Evolutionary conservation across 2,797 vertebrate species (phyloP).

Genomic region (Crenuchus spilurus): DNA sequence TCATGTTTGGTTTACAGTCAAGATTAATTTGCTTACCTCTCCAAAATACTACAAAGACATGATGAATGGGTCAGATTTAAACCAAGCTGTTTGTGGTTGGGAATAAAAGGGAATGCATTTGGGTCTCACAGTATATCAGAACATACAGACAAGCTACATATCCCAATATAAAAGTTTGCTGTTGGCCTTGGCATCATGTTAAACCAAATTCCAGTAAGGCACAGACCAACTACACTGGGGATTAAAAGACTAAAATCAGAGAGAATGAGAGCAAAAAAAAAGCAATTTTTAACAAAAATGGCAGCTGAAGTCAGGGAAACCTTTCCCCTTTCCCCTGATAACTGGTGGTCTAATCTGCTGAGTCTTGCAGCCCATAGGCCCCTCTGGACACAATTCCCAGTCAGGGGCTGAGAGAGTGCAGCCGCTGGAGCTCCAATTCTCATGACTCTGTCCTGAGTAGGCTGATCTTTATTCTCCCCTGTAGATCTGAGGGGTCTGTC

Average conservation of each 20-base stretch:
- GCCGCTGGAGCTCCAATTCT: conserved; percentile 30
- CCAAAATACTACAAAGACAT: too few relatives aligned
- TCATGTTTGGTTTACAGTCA: too few relatives aligned
- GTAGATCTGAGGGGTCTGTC: conserved; percentile 61
- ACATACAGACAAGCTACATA: not conserved
- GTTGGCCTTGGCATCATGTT: not conserved
- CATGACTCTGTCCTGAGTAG: conserved; percentile 35
- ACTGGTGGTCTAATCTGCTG: not conserved
- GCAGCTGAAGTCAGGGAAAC: not conserved
- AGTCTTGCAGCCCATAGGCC: conserved; percentile 4
- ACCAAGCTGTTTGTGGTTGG: not conserved
- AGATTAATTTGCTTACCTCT: too few relatives aligned
- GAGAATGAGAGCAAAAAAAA: not conserved
- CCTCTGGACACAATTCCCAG: conserved; percentile 15
- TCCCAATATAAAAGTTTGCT: not conserved
- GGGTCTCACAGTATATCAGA: not conserved
- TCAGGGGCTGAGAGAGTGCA: conserved; percentile 26
- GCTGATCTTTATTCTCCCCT: conserved; percentile 31
- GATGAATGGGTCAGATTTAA: not conserved
- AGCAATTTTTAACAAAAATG: not conserved
- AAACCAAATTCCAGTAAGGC: not conserved
- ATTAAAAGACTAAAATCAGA: not conserved
- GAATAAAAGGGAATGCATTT: not conserved
- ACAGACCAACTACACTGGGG: not conserved
- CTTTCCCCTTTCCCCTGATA: not conserved